These are phyloP conservation scores for Sinopyrophorus schimmeli DNA, from an alignment of 2,888 invertebrate genomes.

Conservation along the genomic window DNA sequence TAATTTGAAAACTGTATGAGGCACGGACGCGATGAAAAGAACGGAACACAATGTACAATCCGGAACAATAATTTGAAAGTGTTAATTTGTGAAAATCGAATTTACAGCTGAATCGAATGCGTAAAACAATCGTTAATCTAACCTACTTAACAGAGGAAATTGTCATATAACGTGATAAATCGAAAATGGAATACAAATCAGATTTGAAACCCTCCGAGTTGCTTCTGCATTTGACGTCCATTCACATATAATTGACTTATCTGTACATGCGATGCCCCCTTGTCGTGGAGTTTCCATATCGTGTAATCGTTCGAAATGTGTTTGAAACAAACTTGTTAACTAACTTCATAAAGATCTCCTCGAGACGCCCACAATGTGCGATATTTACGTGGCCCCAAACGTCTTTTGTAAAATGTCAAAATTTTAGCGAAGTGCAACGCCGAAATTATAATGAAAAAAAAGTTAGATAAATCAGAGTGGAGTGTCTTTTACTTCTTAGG, in stretches of 20 bases:
- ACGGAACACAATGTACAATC: neutral
- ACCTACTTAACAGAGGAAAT: constrained; percentile 29
- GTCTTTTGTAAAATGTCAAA: too few species aligned
- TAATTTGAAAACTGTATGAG: too few species aligned
- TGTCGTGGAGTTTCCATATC: constrained; percentile 22
- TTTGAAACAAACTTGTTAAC: constrained; percentile 19
- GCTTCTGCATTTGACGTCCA: constrained; percentile 32
- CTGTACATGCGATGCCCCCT: constrained; percentile 31
- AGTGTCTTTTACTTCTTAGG: too few species aligned
- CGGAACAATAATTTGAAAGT: neutral
- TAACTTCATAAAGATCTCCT: neutral
- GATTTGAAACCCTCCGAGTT: constrained; percentile 31
- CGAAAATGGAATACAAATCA: constrained; percentile 33
- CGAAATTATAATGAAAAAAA: too few species aligned
- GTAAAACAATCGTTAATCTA: constrained; percentile 28
- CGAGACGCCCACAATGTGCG: too few species aligned
- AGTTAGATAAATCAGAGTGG: too few species aligned
- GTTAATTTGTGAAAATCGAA: constrained; percentile 3
- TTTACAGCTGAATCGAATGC: constrained; percentile 8
- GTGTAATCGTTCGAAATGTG: constrained; percentile 22
- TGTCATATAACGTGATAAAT: constrained; percentile 32
- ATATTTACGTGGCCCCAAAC: too few species aligned
- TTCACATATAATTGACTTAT: constrained; percentile 33
- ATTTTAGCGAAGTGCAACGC: too few species aligned
- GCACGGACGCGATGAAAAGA: neutral